These are phyloP conservation scores for Narcine bancroftii DNA, from an alignment of 2,113 vertebrate genomes.

Conservation along the genomic window DNA sequence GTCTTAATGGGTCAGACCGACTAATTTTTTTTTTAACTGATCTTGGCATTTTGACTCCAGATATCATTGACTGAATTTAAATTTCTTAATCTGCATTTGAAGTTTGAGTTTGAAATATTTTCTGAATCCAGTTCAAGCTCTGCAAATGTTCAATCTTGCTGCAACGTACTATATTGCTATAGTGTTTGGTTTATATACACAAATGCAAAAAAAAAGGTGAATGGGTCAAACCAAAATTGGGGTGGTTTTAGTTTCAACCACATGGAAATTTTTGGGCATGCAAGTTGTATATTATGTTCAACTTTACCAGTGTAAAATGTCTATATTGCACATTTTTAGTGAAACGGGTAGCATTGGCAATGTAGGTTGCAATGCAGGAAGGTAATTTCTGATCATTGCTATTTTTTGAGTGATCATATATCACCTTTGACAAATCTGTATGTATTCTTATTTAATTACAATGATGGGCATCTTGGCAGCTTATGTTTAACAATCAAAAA, in stretches of 20 bases:
- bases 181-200: not conserved
- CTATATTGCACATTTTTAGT: not conserved
- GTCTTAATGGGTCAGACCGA: no score
- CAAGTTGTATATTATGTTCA: not conserved
- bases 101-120: no score
- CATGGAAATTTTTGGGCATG: not conserved
- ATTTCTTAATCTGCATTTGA: no score
- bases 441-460: not conserved
- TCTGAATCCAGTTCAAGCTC: no score
- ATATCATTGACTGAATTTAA: no score
- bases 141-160: no score
- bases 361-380: not conserved
- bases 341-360: not conserved
- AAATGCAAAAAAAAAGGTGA: not conserved
- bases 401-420: not conserved
- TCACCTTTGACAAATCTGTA: constrained; percentile 13
- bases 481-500: constrained; percentile 26
- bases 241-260: not conserved
- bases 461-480: not conserved
- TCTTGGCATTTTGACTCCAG: no score
- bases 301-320: not conserved
- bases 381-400: not conserved
- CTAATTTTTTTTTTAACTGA: no score
- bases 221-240: not conserved
- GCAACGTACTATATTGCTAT: not conserved